Evolutionary conservation across 1,140 invertebrate genomes (phyloP).

Genomic region (Drosophila subobscura): DNA sequence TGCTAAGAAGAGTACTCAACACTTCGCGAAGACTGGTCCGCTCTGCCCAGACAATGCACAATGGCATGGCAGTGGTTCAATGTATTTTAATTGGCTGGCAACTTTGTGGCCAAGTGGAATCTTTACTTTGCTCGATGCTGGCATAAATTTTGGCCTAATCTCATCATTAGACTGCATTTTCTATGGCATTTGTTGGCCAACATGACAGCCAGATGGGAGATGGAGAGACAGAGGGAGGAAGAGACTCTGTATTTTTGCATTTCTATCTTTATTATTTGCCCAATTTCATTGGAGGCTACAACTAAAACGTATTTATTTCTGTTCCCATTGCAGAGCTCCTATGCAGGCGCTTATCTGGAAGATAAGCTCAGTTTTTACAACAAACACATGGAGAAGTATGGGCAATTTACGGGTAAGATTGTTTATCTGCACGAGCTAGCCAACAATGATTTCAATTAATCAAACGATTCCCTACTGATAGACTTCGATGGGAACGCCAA

Average conservation of each 20-base stretch:
- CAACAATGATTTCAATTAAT: background rate
- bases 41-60: constrained; percentile 42
- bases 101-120: constrained; percentile 24
- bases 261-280: constrained; percentile 49
- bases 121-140: constrained; percentile 21
- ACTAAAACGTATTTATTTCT: constrained; percentile 21
- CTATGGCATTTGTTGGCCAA: constrained; percentile 59
- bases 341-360: constrained; percentile 78
- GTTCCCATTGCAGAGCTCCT: constrained; percentile 73
- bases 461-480: constrained; percentile 29
- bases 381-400: constrained; percentile 73
- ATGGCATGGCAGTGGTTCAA: constrained; percentile 58
- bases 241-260: constrained; percentile 57
- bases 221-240: constrained; percentile 14
- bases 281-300: constrained; percentile 31
- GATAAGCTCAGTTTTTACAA: constrained; percentile 76
- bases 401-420: constrained; percentile 70
- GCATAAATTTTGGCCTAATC: constrained; percentile 75
- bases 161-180: constrained; percentile 73
- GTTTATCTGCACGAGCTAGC: background rate
- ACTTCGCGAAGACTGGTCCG: background rate
- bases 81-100: constrained; percentile 80
- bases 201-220: constrained; percentile 35
- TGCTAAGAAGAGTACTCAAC: constrained; percentile 65
- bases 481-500: constrained; percentile 62